Evolutionary conservation across 1,140 invertebrate species (phyloP).

Genomic region (Zaprionus ornatus): DNA sequence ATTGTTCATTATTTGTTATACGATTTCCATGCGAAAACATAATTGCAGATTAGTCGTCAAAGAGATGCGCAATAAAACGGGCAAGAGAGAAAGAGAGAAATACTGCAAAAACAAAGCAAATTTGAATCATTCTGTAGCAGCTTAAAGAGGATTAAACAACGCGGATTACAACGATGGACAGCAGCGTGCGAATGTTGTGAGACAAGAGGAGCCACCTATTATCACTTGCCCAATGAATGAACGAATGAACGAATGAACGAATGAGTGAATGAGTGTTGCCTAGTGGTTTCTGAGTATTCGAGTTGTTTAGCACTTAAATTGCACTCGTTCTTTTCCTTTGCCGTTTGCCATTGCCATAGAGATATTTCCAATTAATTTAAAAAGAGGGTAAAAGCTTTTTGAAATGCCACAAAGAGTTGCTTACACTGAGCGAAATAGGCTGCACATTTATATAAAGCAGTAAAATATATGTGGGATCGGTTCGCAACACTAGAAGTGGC

Average conservation of each 20-base stretch:
- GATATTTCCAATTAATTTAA: constrained; percentile 79
- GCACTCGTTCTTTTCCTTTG: background rate
- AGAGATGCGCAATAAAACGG: constrained; percentile 55
- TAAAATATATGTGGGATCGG: too few relatives aligned
- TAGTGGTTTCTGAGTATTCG: constrained; percentile 6
- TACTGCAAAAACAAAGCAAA: constrained; percentile 51
- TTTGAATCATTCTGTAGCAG: constrained; percentile 72
- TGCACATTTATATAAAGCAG: background rate
- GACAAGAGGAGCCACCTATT: background rate
- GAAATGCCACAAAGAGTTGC: constrained; percentile 15
- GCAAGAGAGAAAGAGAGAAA: constrained; percentile 24
- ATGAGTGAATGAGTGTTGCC: background rate
- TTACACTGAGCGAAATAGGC: background rate
- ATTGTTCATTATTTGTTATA: constrained; percentile 2
- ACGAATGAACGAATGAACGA: constrained; percentile 9
- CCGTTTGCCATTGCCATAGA: constrained; percentile 16
- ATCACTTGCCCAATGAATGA: background rate
- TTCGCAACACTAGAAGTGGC: too few relatives aligned
- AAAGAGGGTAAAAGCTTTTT: constrained; percentile 9
- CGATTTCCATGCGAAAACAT: constrained; percentile 60
- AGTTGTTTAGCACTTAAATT: constrained; percentile 4
- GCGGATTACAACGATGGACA: constrained; percentile 12
- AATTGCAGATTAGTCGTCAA: constrained; percentile 79
- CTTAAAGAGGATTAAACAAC: constrained; percentile 63
- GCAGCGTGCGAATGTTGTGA: background rate